Evolutionary conservation across 2,797 vertebrate species (phyloP).

Genomic region (Sylvia borin): DNA sequence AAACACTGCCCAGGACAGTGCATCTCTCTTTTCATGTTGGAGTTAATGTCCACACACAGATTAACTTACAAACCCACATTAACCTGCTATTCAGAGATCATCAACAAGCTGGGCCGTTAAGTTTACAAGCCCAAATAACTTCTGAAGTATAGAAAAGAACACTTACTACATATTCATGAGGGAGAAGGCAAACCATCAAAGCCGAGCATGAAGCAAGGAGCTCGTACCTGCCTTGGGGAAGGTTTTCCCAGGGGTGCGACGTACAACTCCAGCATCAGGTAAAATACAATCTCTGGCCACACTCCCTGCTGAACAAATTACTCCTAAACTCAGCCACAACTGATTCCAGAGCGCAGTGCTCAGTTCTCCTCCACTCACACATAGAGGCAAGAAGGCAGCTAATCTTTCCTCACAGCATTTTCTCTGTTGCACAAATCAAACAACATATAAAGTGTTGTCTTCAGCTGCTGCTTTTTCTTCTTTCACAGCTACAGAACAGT

Average conservation of each 20-base stretch:
- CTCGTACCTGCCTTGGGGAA: not conserved
- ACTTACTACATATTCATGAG: not conserved
- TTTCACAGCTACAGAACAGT: not conserved
- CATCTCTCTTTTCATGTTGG: not conserved
- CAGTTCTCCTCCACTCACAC: not conserved
- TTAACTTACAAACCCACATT: not conserved
- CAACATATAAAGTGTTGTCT: not conserved
- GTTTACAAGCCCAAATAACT: not conserved
- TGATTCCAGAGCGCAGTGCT: not conserved
- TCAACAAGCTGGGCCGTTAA: not conserved
- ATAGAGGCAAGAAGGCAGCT: not conserved
- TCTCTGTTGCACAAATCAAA: not conserved
- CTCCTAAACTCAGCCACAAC: conserved; percentile 6
- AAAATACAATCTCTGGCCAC: not conserved
- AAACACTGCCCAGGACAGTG: fast-evolving
- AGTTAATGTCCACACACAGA: not conserved
- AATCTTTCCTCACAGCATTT: not conserved
- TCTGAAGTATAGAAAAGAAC: not conserved
- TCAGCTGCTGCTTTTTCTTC: not conserved
- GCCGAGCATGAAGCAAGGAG: not conserved
- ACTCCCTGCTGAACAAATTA: not conserved
- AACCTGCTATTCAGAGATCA: not conserved
- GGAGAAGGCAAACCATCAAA: not conserved
- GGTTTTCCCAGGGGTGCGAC: conserved; percentile 39
- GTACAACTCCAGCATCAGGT: not conserved